These are phyloP conservation scores for Pterophyllum scalare DNA, from an alignment of 2,113 vertebrate genomes.

Conservation along the genomic window DNA sequence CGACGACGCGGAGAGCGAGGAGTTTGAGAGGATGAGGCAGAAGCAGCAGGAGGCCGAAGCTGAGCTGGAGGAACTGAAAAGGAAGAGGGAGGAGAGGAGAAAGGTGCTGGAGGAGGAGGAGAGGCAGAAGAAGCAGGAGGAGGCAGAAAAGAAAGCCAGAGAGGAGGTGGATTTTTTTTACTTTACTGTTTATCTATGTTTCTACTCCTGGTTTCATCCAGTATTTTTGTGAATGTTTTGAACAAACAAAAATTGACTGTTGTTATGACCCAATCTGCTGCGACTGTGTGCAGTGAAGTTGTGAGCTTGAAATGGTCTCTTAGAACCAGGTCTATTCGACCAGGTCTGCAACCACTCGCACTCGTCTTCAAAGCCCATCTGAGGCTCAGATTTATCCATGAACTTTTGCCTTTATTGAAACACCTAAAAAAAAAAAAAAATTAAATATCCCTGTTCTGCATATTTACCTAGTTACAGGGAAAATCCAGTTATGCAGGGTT, in stretches of 20 bases:
- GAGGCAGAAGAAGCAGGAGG: slow-evolving; percentile 89
- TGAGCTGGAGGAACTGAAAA: slow-evolving; percentile 95
- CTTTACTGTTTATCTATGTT: not conserved
- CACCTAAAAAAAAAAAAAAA: not conserved
- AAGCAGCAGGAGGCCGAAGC: slow-evolving; percentile 91
- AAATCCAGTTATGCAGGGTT: not conserved
- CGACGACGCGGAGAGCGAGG: slow-evolving; percentile 89
- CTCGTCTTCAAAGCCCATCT: rapidly evolving
- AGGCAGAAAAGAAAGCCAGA: slow-evolving; percentile 86
- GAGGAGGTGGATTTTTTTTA: slow-evolving; percentile 85
- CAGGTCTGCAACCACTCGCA: rapidly evolving
- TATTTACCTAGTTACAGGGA: not conserved
- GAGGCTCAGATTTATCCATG: not conserved
- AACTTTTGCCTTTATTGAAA: not conserved
- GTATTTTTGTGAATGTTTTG: not conserved
- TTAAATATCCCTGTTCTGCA: not conserved
- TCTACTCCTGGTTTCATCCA: not conserved
- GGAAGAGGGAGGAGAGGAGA: slow-evolving; percentile 90
- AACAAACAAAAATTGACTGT: not conserved
- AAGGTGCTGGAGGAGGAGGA: slow-evolving; percentile 96
- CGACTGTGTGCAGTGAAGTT: not conserved
- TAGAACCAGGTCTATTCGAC: not conserved
- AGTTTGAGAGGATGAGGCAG: slow-evolving; percentile 91
- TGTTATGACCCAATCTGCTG: not conserved
- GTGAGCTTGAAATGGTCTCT: not conserved